A percentile compares a stretch with the other conserved stretches of the same genome.
These are phyloP conservation scores for Mastigias papua DNA, from an alignment of 30 jellyfish, hydroid and myxozoan genomes.

Conservation along the genomic window DNA sequence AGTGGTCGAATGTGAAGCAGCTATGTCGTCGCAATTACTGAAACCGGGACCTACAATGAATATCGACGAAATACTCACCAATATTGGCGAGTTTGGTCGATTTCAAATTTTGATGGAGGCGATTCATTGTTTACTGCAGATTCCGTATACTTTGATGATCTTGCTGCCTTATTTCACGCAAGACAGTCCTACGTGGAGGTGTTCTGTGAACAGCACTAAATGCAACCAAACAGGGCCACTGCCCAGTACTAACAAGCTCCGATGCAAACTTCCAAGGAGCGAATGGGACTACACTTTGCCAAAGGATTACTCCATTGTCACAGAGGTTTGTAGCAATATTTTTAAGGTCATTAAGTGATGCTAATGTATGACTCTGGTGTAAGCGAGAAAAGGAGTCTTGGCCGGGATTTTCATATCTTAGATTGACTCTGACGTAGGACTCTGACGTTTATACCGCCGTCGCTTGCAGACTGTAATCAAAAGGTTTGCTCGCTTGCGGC, in stretches of 20 bases:
- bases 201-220: constrained; percentile 28
- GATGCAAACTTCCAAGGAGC: constrained; percentile 52
- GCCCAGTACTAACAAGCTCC: constrained; percentile 23
- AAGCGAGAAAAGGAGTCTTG: no score
- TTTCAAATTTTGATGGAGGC: constrained; percentile 41
- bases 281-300: constrained; percentile 77
- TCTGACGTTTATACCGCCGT: no score
- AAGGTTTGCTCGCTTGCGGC: no score
- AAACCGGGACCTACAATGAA: constrained; percentile 25
- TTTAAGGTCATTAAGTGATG: no score
- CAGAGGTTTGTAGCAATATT: constrained; percentile 74
- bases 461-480: no score
- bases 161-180: constrained; percentile 48
- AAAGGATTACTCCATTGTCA: constrained; percentile 77
- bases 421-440: no score
- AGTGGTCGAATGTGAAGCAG: not conserved
- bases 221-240: constrained; percentile 28
- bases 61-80: constrained; percentile 27
- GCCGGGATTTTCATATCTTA: no score
- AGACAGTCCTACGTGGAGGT: constrained; percentile 35
- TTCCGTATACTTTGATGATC: constrained; percentile 40
- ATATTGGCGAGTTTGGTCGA: constrained; percentile 62
- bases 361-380: no score
- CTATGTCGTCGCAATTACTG: constrained; percentile 19
- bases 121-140: constrained; percentile 14